A percentile compares a stretch with the other conserved stretches of the same genome.
phyloP scores from a whole-genome alignment of 2,888 invertebrate species.

The Pyrrhosoma nymphula region DNA sequence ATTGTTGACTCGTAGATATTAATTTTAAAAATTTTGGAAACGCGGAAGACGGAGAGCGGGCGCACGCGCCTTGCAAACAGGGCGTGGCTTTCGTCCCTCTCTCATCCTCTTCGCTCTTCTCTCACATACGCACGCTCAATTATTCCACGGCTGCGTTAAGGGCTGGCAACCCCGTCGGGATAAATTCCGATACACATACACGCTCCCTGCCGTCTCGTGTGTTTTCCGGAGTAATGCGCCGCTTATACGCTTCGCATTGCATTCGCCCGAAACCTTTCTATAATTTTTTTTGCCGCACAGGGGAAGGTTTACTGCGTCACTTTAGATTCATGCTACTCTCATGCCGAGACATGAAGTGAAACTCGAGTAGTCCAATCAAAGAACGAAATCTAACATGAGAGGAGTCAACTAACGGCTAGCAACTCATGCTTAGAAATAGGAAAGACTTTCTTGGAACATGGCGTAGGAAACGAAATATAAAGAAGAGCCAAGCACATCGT shows the following conservation, averaged over 20 bases:
- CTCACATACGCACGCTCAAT: not conserved
- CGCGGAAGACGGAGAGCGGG: not conserved
- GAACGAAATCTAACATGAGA: no score
- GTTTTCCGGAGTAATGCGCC: no score
- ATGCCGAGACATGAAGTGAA: no score
- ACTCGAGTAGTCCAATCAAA: no score
- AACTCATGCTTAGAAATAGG: no score
- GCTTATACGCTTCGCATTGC: not conserved
- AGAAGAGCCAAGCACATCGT: no score
- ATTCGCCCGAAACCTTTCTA: not conserved
- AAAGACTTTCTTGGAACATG: no score
- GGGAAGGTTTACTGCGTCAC: not conserved
- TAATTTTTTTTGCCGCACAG: not conserved
- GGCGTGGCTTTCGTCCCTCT: not conserved
- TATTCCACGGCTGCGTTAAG: not conserved
- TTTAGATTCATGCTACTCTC: not conserved
- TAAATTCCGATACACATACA: not conserved
- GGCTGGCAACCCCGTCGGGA: not conserved
- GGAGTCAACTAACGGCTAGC: no score
- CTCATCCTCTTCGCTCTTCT: no score
- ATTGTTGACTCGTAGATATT: not conserved
- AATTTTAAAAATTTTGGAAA: constrained; percentile 10
- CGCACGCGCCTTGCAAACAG: not conserved
- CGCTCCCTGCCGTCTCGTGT: not conserved
- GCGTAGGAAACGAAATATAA: no score